phyloP scores from a whole-genome alignment of 2,113 vertebrate genomes.

The Origma solitaria region DNA sequence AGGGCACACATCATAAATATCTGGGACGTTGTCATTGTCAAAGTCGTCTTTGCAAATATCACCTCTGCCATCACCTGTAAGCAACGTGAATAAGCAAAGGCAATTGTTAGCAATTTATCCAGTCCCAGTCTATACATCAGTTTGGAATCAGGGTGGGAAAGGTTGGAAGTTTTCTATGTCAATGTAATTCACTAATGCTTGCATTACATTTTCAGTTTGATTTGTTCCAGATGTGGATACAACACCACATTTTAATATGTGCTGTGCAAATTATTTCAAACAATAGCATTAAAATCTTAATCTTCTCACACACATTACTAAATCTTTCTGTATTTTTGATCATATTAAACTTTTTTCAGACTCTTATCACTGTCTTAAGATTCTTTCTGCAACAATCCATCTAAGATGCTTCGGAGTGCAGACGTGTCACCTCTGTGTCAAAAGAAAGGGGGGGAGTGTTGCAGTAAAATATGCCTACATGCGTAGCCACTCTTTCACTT shows the following conservation, averaged over 20 bases:
- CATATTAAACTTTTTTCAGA: not conserved
- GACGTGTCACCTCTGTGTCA: not conserved
- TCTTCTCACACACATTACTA: not conserved
- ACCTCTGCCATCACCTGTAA: conserved; percentile 89
- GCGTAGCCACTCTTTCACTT: not conserved
- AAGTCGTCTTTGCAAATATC: conserved; percentile 97
- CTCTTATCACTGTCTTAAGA: not conserved
- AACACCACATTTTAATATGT: not conserved
- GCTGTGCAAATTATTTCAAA: not conserved
- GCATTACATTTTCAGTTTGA: not conserved
- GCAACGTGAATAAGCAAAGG: not conserved
- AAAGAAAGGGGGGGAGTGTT: not conserved
- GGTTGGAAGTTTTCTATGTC: not conserved
- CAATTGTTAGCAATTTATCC: not conserved
- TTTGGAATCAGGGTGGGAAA: not conserved
- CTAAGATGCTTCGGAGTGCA: not conserved
- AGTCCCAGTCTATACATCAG: not conserved
- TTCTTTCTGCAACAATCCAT: conserved; percentile 29
- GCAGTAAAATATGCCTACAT: not conserved
- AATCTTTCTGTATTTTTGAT: not conserved
- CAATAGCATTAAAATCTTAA: not conserved
- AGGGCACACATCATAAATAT: conserved; percentile 92
- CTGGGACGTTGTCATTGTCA: conserved; percentile 92
- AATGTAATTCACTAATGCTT: not conserved
- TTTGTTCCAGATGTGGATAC: conserved; percentile 8